Conservation (phyloP, 2,888 invertebrate genomes). For the Alsophila aescularia region DNA sequence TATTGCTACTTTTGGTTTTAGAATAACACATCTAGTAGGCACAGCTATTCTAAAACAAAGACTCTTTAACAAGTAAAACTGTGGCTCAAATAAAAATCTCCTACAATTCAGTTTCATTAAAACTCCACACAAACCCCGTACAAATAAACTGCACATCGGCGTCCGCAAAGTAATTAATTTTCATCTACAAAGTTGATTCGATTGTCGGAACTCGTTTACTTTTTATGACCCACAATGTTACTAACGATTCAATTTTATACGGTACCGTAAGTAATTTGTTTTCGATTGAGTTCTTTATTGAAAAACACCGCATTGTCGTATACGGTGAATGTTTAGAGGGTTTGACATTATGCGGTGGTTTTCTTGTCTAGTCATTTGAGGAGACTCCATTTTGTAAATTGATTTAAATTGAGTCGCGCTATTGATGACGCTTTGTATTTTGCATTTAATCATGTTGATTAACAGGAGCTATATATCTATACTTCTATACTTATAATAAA, state of each 20-base stretch:
- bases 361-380: neutral
- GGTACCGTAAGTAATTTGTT: slow-evolving; percentile 63
- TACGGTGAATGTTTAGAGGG: slow-evolving; percentile 1
- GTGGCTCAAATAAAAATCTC: slow-evolving; percentile 20
- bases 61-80: slow-evolving; percentile 4
- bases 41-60: no score
- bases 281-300: slow-evolving; percentile 60
- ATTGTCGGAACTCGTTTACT: slow-evolving; percentile 50
- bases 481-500: no score
- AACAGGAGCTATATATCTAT: neutral
- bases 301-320: slow-evolving; percentile 29
- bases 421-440: neutral
- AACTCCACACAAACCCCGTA: slow-evolving; percentile 30
- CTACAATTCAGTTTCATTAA: slow-evolving; percentile 28
- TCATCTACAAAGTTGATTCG: slow-evolving; percentile 62
- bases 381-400: slow-evolving; percentile 7
- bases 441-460: slow-evolving; percentile 1
- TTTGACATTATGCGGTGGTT: neutral
- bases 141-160: slow-evolving; percentile 42
- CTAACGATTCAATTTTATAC: slow-evolving; percentile 58
- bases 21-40: no score
- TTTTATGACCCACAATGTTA: slow-evolving; percentile 56
- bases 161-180: slow-evolving; percentile 52
- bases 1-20: no score
- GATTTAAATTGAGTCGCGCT: slow-evolving; percentile 7